Conservation (phyloP, 1,140 invertebrate genomes). For the Druon quercuslanigerum region DNA sequence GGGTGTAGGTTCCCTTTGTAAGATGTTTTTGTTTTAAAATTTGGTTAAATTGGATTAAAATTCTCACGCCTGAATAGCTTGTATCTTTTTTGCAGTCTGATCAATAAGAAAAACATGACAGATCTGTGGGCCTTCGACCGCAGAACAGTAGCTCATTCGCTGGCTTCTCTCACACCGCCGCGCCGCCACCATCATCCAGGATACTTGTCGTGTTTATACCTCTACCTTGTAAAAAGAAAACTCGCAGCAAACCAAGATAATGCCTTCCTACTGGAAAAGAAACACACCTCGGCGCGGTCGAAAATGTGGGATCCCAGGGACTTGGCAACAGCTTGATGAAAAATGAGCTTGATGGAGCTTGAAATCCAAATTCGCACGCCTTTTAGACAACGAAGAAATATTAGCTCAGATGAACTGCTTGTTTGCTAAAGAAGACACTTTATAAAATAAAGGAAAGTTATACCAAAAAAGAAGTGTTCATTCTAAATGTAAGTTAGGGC, state of each 20-base stretch:
- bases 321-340: too few relatives aligned
- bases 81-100: slow-evolving; percentile 58
- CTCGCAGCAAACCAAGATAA: slow-evolving; percentile 48
- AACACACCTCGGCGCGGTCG: slow-evolving; percentile 19
- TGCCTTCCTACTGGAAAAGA: slow-evolving; percentile 53
- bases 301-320: neutral
- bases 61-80: neutral
- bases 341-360: too few relatives aligned
- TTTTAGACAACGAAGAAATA: too few relatives aligned
- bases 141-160: slow-evolving; percentile 71
- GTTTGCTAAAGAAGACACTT: too few relatives aligned
- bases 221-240: slow-evolving; percentile 53
- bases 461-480: too few relatives aligned
- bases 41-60: too few relatives aligned
- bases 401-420: too few relatives aligned
- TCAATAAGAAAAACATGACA: slow-evolving; percentile 58
- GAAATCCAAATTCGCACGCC: too few relatives aligned
- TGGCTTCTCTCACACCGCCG: slow-evolving; percentile 38
- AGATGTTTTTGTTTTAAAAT: too few relatives aligned
- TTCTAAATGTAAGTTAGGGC: too few relatives aligned
- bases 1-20: too few relatives aligned
- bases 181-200: neutral
- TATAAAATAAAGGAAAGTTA: too few relatives aligned
- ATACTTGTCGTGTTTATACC: slow-evolving; percentile 43
- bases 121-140: slow-evolving; percentile 52